phyloP scores from a whole-genome alignment of 2,888 invertebrate species.

The Cerastis rubricosa region DNA sequence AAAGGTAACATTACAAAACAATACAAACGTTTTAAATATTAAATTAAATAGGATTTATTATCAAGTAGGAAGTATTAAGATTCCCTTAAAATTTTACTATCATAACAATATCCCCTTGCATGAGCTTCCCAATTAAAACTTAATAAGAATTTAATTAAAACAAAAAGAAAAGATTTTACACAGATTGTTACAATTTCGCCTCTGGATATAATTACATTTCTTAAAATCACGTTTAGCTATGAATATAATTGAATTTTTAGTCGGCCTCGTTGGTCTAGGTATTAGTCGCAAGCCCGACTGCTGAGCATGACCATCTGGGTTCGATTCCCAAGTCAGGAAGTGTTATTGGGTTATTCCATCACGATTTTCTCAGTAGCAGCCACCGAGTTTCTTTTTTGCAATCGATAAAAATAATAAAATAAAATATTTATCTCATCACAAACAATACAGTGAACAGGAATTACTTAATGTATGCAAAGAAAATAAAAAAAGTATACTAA shows the following conservation, averaged over 20 bases:
- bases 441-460: no score
- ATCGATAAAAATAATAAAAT: no score
- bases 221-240: not conserved
- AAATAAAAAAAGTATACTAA: no score
- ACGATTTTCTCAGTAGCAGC: no score
- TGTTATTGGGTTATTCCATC: no score
- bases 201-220: conserved; percentile 39
- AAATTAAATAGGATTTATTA: not conserved
- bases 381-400: no score
- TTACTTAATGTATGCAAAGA: no score
- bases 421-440: no score
- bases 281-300: no score
- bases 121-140: conserved; percentile 63
- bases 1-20: not conserved
- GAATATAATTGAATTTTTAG: not conserved
- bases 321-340: no score
- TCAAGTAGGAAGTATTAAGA: not conserved
- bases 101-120: conserved; percentile 27
- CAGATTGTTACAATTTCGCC: conserved; percentile 64
- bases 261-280: not conserved
- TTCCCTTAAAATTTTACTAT: conserved; percentile 17
- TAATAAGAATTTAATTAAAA: conserved; percentile 66
- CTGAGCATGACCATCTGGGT: no score
- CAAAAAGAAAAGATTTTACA: conserved; percentile 63
- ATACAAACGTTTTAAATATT: not conserved